Conservation (phyloP, 2,888 invertebrate species). For the Aproaerema taeniolella region DNA sequence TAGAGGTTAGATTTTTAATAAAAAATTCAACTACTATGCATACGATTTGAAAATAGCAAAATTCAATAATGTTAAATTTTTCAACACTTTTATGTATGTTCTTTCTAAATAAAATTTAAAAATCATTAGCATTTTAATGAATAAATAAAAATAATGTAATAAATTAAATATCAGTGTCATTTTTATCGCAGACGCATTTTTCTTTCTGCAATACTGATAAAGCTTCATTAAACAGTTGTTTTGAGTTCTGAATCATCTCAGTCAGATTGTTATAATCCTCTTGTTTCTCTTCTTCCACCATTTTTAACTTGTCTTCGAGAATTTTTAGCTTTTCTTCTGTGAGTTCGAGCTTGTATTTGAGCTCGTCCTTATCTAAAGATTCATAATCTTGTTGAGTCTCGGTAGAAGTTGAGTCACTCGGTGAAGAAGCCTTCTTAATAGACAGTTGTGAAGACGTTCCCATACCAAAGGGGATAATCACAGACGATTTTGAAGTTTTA, state of each 20-base stretch:
- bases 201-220: constrained; percentile 59
- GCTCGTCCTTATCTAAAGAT: constrained; percentile 53
- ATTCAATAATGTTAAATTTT: no score
- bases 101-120: no score
- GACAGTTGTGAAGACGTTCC: not conserved
- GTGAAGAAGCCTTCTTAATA: constrained; percentile 6
- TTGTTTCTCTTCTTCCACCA: constrained; percentile 80
- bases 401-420: constrained; percentile 41
- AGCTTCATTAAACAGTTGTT: constrained; percentile 75
- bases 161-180: no score
- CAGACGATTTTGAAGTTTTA: constrained; percentile 38
- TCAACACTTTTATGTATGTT: no score
- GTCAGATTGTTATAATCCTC: constrained; percentile 75
- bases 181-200: constrained; percentile 48
- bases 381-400: constrained; percentile 45
- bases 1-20: no score
- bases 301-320: constrained; percentile 78
- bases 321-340: constrained; percentile 82
- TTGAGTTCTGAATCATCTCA: constrained; percentile 76
- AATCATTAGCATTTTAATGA: constrained; percentile 10
- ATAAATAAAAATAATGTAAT: constrained; percentile 13
- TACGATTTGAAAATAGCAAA: no score
- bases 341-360: constrained; percentile 74
- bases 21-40: no score
- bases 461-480: constrained; percentile 29